phyloP scores from a whole-genome alignment of 92 coral and sea anemone species.

The Parazoanthus swiftii region DNA sequence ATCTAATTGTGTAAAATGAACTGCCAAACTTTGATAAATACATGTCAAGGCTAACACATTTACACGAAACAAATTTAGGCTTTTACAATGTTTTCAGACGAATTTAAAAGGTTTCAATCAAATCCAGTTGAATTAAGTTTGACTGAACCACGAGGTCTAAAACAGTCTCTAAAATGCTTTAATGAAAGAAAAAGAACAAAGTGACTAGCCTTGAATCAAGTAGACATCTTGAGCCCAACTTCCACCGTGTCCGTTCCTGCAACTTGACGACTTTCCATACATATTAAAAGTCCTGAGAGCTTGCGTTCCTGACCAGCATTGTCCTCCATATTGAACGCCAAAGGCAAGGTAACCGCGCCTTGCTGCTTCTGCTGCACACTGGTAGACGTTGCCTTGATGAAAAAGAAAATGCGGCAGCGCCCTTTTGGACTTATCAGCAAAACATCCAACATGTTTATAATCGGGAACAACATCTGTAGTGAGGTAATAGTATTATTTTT shows the following conservation, averaged over 20 bases:
- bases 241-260: conserved; percentile 28
- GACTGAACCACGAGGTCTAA: no score
- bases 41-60: no score
- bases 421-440: neutral
- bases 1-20: no score
- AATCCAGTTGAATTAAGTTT: no score
- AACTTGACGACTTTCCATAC: conserved; percentile 18
- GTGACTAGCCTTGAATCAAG: conserved; percentile 3
- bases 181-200: no score
- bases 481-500: neutral
- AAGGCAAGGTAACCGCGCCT: conserved; percentile 19
- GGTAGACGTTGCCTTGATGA: neutral
- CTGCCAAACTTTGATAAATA: no score
- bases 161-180: neutral
- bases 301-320: conserved; percentile 21
- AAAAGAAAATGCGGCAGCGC: conserved; percentile 22
- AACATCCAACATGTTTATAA: conserved; percentile 5
- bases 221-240: conserved; percentile 14
- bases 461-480: conserved; percentile 18
- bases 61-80: no score
- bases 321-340: conserved; percentile 1
- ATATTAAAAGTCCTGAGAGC: neutral
- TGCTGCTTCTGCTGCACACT: conserved; percentile 5
- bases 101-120: no score
- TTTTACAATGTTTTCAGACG: no score